Conservation (phyloP, 2,113 vertebrate species). For the Psilopogon haemacephalus region DNA sequence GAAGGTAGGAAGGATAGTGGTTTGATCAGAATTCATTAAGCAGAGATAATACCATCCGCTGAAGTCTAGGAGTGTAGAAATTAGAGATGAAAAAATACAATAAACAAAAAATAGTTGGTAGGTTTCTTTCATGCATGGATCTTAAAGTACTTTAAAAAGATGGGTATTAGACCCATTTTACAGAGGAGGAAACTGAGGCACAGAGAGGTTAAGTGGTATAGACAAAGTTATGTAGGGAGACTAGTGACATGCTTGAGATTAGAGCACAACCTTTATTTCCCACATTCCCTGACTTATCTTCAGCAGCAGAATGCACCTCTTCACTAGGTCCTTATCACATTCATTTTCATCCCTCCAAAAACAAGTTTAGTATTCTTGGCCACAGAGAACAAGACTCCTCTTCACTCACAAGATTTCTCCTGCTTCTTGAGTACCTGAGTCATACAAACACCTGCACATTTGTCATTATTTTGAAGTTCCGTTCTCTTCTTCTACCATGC, state of each 20-base stretch:
- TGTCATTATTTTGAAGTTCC: not conserved
- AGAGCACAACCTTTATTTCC: not conserved
- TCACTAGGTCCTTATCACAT: not conserved
- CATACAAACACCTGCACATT: not conserved
- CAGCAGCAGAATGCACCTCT: not conserved
- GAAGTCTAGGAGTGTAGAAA: conserved; percentile 70
- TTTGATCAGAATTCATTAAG: conserved; percentile 21
- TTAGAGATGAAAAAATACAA: conserved; percentile 59
- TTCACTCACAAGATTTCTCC: not conserved
- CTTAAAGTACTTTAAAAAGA: conserved; percentile 59
- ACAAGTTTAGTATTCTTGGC: not conserved
- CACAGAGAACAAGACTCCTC: not conserved
- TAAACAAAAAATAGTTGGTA: conserved; percentile 58
- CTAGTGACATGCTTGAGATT: conserved; percentile 55
- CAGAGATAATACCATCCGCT: conserved; percentile 51
- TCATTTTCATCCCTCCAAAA: conserved; percentile 20
- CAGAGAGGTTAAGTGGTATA: conserved; percentile 69
- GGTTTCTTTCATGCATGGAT: conserved; percentile 65
- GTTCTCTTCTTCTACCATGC: not conserved
- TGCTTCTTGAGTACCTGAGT: not conserved
- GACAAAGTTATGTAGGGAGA: conserved; percentile 61
- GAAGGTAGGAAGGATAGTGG: conserved; percentile 21
- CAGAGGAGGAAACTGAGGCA: conserved; percentile 73
- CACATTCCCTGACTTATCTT: not conserved
- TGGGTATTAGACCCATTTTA: conserved; percentile 61